Percentiles rank a stretch among this genome's conserved stretches.
These are phyloP conservation scores for Zhengitettix transpicula DNA, from an alignment of 2,888 invertebrate species.

Conservation along the genomic window DNA sequence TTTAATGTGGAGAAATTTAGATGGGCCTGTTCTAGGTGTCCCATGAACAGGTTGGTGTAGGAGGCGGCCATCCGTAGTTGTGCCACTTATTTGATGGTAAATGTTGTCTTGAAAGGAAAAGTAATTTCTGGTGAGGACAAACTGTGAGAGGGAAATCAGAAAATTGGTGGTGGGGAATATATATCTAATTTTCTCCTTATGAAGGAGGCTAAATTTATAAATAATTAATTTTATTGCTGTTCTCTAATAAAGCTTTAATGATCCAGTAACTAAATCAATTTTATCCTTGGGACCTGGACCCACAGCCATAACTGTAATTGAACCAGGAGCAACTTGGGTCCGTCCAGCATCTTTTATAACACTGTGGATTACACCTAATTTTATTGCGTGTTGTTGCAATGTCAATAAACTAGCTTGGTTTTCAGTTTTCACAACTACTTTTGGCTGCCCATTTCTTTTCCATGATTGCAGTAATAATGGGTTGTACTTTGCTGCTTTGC, in stretches of 20 bases:
- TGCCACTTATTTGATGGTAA: no score
- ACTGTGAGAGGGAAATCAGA: no score
- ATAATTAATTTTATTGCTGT: no score
- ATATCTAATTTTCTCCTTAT: no score
- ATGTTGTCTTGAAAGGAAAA: no score
- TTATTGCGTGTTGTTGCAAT: conserved; percentile 50
- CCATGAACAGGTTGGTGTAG: no score
- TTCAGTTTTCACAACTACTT: conserved; percentile 72
- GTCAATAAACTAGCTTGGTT: conserved; percentile 53
- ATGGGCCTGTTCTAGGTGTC: no score
- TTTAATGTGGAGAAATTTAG: no score
- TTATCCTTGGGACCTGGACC: conserved; percentile 72
- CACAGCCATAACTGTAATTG: conserved; percentile 76
- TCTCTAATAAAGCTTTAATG: conserved; percentile 59
- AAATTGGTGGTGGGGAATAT: no score
- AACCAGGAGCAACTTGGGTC: conserved; percentile 80
- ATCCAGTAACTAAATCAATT: conserved; percentile 71
- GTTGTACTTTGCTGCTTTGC: conserved; percentile 43
- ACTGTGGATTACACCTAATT: conserved; percentile 50
- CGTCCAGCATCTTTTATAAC: conserved; percentile 81
- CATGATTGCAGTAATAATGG: conserved; percentile 43
- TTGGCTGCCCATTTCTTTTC: conserved; percentile 64
- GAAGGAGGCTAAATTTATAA: no score
- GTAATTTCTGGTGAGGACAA: no score
- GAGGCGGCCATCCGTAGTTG: no score